Evolutionary conservation across 2,888 invertebrate genomes (phyloP).

Genomic region (Rhagonycha fulva): DNA sequence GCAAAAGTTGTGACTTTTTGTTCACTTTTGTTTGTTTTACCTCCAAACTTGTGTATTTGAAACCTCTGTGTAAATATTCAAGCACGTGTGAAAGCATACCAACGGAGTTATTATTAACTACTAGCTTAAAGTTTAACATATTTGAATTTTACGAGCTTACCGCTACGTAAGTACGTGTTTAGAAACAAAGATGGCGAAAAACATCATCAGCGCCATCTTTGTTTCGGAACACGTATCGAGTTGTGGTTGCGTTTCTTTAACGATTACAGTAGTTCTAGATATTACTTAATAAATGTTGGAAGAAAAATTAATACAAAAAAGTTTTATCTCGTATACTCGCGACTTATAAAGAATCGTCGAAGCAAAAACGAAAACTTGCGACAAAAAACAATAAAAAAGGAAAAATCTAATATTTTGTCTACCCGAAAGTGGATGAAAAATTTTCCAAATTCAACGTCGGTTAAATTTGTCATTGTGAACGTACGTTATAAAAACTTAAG

Average conservation of each 20-base stretch:
- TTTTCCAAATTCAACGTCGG: not conserved
- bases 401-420: not conserved
- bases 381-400: constrained; percentile 1
- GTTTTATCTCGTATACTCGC: not conserved
- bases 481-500: not conserved
- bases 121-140: not conserved
- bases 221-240: not conserved
- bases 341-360: not conserved
- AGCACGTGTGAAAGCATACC: not conserved
- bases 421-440: not conserved
- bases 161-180: not conserved
- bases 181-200: not conserved
- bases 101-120: not conserved
- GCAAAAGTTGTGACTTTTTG: not conserved
- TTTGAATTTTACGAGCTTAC: not conserved
- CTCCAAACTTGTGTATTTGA: not conserved
- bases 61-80: not conserved
- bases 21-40: not conserved
- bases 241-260: not conserved
- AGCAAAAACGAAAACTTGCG: not conserved
- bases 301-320: not conserved
- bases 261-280: not conserved
- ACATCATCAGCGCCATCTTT: not conserved
- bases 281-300: not conserved
- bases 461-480: not conserved